Conservation (phyloP, 2,888 invertebrate genomes). For the Cryptosula pallasiana region DNA sequence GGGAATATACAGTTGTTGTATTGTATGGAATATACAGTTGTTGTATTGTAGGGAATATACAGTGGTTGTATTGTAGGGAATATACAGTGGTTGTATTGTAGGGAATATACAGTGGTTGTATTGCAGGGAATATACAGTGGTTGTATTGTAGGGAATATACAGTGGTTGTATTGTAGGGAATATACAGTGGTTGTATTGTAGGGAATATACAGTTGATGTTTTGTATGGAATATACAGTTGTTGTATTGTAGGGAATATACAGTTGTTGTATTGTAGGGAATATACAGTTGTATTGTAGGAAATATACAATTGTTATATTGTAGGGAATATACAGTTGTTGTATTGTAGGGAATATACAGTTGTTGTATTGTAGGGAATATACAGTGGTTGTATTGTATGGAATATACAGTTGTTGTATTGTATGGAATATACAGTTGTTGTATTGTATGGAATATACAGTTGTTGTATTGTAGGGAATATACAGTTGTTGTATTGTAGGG, state of each 20-base stretch:
- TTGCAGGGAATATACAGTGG: neutral
- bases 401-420: neutral
- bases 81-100: neutral
- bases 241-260: neutral
- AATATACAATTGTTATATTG: neutral
- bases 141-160: neutral
- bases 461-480: neutral
- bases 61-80: neutral
- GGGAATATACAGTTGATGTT: neutral
- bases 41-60: too few species aligned
- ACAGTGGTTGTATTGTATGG: neutral
- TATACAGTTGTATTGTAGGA: neutral
- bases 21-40: neutral
- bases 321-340: neutral
- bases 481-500: neutral
- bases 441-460: neutral
- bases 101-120: neutral
- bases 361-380: neutral
- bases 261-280: neutral
- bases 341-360: neutral
- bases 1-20: neutral
- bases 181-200: neutral
- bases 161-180: neutral
- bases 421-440: neutral
- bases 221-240: neutral